Percentiles rank a stretch among this genome's conserved stretches.
These are phyloP conservation scores for Diploscapter pachys DNA, from an alignment of 1,140 invertebrate species.

Conservation along the genomic window DNA sequence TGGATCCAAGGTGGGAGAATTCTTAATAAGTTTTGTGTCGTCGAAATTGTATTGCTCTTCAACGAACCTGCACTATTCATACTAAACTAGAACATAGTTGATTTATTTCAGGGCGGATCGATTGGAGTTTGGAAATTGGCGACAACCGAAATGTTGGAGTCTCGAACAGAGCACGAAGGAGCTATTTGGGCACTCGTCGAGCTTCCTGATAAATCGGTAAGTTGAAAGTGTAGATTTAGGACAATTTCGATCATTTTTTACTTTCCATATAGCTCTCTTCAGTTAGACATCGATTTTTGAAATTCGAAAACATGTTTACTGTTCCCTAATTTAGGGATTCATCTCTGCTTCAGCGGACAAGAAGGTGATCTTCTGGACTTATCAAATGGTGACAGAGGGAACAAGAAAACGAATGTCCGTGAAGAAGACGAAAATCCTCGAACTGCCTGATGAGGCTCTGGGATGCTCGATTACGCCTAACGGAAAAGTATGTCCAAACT, in stretches of 20 bases:
- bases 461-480: conserved; percentile 22
- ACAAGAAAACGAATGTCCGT: conserved; percentile 36
- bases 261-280: no score
- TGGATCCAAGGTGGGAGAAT: conserved; percentile 71
- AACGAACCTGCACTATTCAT: background rate
- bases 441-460: conserved; percentile 35
- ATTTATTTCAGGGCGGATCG: conserved; percentile 68
- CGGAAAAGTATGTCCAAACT: conserved; percentile 60
- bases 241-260: conserved; percentile 10
- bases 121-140: conserved; percentile 64
- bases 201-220: conserved; percentile 61
- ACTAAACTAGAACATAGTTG: background rate
- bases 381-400: conserved; percentile 70
- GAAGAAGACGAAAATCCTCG: conserved; percentile 26
- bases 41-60: background rate
- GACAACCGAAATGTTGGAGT: conserved; percentile 30
- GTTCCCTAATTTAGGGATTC: conserved; percentile 47
- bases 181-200: conserved; percentile 76
- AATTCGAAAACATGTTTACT: background rate
- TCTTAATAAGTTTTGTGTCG: conserved; percentile 1
- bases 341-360: conserved; percentile 76
- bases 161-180: conserved; percentile 70
- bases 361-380: conserved; percentile 88
- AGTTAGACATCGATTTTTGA: background rate
- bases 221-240: conserved; percentile 12